These are phyloP conservation scores for Platichthys stellatus DNA, from an alignment of 2,113 vertebrate species.

Conservation along the genomic window DNA sequence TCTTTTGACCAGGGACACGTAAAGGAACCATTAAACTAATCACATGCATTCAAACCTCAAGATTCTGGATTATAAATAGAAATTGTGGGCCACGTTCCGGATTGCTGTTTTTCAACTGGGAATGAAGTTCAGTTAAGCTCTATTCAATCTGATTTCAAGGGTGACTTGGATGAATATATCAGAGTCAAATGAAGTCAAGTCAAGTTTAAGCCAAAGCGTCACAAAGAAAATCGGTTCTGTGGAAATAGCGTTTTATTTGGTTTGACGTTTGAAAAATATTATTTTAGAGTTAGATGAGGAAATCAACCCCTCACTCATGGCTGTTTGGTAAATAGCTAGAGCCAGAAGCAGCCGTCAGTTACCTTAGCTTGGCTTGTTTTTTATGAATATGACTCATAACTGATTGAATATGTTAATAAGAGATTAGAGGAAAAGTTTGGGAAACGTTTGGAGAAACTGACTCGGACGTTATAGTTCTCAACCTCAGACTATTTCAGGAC, in stretches of 20 bases:
- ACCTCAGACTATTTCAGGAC: no score
- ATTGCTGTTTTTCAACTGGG: no score
- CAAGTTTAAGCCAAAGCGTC: no score
- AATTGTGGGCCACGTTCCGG: neutral
- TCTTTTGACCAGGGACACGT: neutral
- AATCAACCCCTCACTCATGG: neutral
- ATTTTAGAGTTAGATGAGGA: neutral
- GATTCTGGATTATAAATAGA: neutral
- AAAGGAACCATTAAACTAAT: neutral
- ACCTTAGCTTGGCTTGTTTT: no score
- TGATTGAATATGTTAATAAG: no score
- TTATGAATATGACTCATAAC: no score
- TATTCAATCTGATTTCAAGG: no score
- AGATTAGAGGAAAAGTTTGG: no score
- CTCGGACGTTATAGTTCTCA: no score
- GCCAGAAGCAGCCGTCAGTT: no score
- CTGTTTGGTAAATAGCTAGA: neutral
- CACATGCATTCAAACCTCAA: neutral
- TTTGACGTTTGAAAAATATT: neutral
- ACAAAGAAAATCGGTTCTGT: neutral
- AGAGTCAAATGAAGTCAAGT: neutral
- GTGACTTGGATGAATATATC: no score
- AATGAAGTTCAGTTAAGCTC: neutral
- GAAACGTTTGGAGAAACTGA: no score
- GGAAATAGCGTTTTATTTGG: neutral